phyloP scores from a whole-genome alignment of 2,888 invertebrate genomes.

The Nemotelus pantherinus region DNA sequence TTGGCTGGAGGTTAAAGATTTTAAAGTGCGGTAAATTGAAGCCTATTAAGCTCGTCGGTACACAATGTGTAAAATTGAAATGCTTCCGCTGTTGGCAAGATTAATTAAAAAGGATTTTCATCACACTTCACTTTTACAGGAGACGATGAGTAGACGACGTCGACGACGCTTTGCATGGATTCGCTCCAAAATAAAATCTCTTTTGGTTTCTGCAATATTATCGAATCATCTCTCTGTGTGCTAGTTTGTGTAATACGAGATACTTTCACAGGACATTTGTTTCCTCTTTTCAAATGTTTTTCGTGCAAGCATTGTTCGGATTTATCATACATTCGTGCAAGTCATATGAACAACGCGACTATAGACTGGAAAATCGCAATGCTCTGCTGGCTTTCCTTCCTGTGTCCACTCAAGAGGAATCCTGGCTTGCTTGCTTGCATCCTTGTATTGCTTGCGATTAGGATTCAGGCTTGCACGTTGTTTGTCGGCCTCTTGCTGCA shows the following conservation, averaged over 20 bases:
- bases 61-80: conserved; percentile 31
- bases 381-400: neutral
- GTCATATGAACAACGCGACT: neutral
- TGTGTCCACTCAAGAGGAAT: conserved; percentile 7
- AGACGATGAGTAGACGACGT: neutral
- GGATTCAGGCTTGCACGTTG: neutral
- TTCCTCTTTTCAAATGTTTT: conserved; percentile 38
- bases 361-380: neutral
- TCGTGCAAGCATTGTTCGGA: conserved; percentile 8
- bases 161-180: too few species aligned
- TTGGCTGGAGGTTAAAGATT: conserved; percentile 12
- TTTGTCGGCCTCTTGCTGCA: neutral
- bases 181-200: too few species aligned
- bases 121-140: conserved; percentile 26
- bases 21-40: conserved; percentile 29
- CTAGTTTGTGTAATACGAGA: conserved; percentile 33
- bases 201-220: neutral
- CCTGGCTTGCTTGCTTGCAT: neutral
- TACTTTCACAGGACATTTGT: conserved; percentile 43
- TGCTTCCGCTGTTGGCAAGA: conserved; percentile 8
- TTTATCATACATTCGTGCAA: neutral
- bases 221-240: conserved; percentile 3
- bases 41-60: conserved; percentile 16
- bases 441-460: neutral
- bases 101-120: conserved; percentile 39